Conservation (phyloP, 2,797 vertebrate genomes). For the Hylomyscus alleni region DNA sequence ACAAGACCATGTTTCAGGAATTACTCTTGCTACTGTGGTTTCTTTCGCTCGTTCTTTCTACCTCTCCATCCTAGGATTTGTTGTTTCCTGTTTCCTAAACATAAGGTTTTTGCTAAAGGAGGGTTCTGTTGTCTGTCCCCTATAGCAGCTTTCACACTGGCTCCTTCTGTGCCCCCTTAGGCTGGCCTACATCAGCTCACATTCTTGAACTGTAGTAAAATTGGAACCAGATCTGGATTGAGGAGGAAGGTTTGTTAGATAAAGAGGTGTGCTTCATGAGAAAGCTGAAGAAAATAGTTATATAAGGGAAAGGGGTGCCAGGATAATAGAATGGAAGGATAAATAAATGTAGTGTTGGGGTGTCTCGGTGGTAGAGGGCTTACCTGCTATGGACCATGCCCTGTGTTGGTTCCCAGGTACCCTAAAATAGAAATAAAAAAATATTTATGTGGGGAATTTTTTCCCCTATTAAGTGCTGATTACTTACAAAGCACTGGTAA, state of each 20-base stretch:
- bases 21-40: background rate
- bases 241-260: background rate
- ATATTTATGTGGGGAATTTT: background rate
- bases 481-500: background rate
- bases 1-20: background rate
- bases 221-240: background rate
- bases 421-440: background rate
- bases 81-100: background rate
- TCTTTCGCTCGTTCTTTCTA: background rate
- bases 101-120: background rate
- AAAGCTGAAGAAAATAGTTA: background rate
- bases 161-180: background rate
- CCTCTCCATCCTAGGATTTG: background rate
- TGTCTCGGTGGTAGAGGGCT: background rate
- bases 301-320: background rate
- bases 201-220: background rate
- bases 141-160: background rate
- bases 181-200: background rate
- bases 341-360: background rate
- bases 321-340: background rate
- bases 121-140: background rate
- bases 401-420: background rate
- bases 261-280: background rate
- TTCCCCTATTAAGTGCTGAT: constrained; percentile 5
- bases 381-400: background rate